A percentile compares a stretch with the other conserved stretches of the same genome.
phyloP scores from a whole-genome alignment of 2,113 vertebrate genomes.

The Corythaixoides concolor region DNA sequence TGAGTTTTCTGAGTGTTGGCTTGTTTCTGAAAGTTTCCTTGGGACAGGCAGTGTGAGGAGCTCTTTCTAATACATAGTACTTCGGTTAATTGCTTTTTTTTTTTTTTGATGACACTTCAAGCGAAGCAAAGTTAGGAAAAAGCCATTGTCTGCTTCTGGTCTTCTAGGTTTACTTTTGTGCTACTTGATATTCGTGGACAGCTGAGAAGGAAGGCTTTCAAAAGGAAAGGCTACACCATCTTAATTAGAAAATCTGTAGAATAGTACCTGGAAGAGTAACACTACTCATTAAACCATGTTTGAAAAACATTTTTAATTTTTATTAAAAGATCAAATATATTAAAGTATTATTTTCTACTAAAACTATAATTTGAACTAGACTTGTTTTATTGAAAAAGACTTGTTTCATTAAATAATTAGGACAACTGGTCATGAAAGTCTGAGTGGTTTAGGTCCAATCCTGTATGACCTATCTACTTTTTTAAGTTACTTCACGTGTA shows the following conservation, averaged over 20 bases:
- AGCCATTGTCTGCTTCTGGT: neutral
- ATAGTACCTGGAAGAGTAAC: neutral
- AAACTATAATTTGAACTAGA: neutral
- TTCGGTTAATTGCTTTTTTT: neutral
- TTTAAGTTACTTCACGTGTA: neutral
- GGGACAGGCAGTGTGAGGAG: fast-evolving
- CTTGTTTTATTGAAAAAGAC: neutral
- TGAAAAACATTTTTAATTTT: neutral
- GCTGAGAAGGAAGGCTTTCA: neutral
- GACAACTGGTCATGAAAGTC: neutral
- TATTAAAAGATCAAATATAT: neutral
- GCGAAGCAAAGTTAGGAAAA: neutral
- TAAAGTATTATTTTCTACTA: neutral
- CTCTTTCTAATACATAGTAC: neutral
- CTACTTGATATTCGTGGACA: neutral
- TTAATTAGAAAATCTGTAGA: neutral
- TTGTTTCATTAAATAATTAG: neutral
- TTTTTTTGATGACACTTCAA: neutral
- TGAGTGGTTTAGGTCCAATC: neutral
- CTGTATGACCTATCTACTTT: neutral
- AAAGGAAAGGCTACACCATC: neutral
- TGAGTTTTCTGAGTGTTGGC: neutral
- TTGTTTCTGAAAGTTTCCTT: neutral
- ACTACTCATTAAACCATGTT: neutral
- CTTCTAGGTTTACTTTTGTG: neutral